Evolutionary conservation across 2,113 vertebrate species (phyloP).

Genomic region (Ranitomeya variabilis): DNA sequence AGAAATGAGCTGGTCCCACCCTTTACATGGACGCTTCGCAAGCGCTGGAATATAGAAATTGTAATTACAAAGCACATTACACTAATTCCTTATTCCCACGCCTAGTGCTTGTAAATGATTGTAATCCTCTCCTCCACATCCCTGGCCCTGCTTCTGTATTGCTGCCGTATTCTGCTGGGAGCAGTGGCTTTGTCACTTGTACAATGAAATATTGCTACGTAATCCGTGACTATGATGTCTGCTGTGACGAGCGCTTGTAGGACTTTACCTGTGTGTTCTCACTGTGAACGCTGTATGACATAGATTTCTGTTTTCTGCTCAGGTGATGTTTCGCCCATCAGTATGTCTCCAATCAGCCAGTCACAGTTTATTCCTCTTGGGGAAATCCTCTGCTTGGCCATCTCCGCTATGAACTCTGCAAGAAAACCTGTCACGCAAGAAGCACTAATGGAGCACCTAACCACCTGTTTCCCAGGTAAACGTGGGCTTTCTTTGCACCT

Average conservation of each 20-base stretch:
- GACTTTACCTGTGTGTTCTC: background rate
- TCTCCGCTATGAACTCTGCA: conserved; percentile 97
- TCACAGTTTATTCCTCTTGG: conserved; percentile 98
- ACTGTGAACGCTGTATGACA: background rate
- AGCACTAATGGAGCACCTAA: conserved; percentile 94
- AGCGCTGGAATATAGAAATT: conserved; percentile 26
- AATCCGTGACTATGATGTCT: background rate
- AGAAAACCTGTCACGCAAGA: conserved; percentile 97
- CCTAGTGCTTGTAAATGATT: conserved; percentile 47
- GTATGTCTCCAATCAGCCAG: conserved; percentile 99
- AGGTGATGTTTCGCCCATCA: conserved; percentile 99
- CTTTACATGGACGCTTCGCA: conserved; percentile 20
- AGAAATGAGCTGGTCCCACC: background rate
- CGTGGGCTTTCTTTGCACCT: background rate
- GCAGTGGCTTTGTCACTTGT: conserved; percentile 22
- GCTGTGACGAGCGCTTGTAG: background rate
- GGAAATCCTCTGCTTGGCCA: conserved; percentile 97
- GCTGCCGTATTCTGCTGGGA: background rate
- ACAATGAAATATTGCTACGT: background rate
- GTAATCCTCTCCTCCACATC: conserved; percentile 31
- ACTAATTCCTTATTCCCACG: conserved; percentile 47
- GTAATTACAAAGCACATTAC: conserved; percentile 45
- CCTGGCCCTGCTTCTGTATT: conserved; percentile 5
- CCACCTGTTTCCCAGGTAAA: conserved; percentile 97
- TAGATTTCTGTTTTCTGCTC: conserved; percentile 62